phyloP scores from a whole-genome alignment of 2,888 invertebrate species.

The Sphaerophoria taeniata region DNA sequence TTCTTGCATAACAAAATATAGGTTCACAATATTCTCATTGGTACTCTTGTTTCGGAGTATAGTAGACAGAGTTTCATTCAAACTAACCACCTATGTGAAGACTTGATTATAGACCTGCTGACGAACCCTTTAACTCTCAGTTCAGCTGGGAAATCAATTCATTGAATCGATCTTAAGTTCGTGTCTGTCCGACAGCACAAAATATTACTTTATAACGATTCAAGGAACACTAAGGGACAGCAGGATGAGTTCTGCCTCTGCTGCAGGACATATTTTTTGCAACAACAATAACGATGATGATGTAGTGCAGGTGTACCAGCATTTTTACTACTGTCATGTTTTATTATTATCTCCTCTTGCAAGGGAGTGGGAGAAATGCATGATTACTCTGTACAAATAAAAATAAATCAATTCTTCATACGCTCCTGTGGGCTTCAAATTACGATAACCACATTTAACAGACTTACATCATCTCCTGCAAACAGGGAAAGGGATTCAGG shows the following conservation, averaged over 20 bases:
- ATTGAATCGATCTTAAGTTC: slow-evolving; percentile 26
- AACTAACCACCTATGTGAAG: slow-evolving; percentile 5
- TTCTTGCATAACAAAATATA: slow-evolving; percentile 35
- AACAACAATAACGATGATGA: slow-evolving; percentile 11
- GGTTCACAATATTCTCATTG: background rate
- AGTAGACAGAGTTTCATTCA: background rate
- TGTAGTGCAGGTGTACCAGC: background rate
- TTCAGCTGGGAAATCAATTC: slow-evolving; percentile 48
- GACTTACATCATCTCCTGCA: background rate
- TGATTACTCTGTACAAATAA: background rate
- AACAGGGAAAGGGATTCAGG: background rate
- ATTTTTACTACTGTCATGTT: slow-evolving; percentile 35
- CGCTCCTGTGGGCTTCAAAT: background rate
- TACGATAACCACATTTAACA: background rate
- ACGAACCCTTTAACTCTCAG: background rate
- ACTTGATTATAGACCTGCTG: slow-evolving; percentile 36
- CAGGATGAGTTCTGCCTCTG: background rate
- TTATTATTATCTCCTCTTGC: background rate
- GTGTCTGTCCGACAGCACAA: background rate
- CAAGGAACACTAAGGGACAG: slow-evolving; percentile 1
- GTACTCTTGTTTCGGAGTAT: background rate
- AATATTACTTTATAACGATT: slow-evolving; percentile 6
- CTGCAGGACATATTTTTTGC: background rate
- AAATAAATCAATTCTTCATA: background rate
- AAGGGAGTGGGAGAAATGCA: background rate